Conservation (phyloP, 2,888 invertebrate genomes). For the Tuta absoluta region DNA sequence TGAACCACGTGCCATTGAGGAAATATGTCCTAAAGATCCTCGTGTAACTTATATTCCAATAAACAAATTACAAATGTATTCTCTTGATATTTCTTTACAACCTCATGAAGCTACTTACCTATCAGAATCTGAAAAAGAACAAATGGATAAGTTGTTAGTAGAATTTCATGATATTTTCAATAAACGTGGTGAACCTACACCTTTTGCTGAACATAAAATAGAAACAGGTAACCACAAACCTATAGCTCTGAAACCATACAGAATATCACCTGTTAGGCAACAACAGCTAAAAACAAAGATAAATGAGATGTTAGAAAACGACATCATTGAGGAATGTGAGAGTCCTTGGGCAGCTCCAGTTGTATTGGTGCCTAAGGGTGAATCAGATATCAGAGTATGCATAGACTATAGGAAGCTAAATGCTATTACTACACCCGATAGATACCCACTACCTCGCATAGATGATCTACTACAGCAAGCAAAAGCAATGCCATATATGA, state of each 20-base stretch:
- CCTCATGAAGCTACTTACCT: background rate
- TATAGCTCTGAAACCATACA: background rate
- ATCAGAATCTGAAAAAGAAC: too few relatives aligned
- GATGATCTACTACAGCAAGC: slow-evolving; percentile 33
- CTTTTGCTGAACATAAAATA: slow-evolving; percentile 38
- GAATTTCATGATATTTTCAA: slow-evolving; percentile 1
- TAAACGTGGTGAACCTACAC: background rate
- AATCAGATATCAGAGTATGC: slow-evolving; percentile 43
- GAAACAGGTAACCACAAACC: slow-evolving; percentile 40
- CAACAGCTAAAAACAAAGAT: slow-evolving; percentile 34
- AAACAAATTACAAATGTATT: too few relatives aligned
- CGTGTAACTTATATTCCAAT: too few relatives aligned
- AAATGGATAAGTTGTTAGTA: too few relatives aligned
- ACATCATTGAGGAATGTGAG: slow-evolving; percentile 50
- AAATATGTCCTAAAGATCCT: too few relatives aligned
- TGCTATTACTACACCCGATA: slow-evolving; percentile 33
- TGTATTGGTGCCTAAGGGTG: slow-evolving; percentile 48
- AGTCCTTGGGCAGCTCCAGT: slow-evolving; percentile 49
- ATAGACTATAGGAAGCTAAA: slow-evolving; percentile 45
- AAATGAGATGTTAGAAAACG: slow-evolving; percentile 42
- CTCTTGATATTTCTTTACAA: too few relatives aligned
- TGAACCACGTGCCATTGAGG: too few relatives aligned
- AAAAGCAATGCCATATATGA: slow-evolving; percentile 31
- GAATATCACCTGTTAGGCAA: slow-evolving; percentile 28
- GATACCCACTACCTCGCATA: slow-evolving; percentile 50